These are phyloP conservation scores for Zootoca vivipara DNA, from an alignment of 2,113 vertebrate species.

Conservation along the genomic window DNA sequence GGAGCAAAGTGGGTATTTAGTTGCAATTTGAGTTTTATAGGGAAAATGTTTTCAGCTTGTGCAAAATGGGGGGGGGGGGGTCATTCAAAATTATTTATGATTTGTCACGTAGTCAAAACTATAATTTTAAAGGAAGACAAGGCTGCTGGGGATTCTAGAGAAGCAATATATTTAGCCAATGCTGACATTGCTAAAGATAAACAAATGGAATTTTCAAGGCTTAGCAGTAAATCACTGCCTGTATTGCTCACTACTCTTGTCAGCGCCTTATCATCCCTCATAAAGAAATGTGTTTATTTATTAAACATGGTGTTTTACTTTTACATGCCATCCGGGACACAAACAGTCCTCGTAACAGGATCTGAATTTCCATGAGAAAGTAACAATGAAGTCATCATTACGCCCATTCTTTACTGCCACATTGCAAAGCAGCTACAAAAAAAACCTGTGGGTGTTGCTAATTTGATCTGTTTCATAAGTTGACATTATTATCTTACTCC, in stretches of 20 bases:
- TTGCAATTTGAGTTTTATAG: background rate
- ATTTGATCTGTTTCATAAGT: background rate
- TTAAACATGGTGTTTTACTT: background rate
- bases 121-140: constrained; percentile 33
- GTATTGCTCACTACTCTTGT: background rate
- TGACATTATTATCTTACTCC: constrained; percentile 10
- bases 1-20: background rate
- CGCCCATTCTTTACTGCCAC: background rate
- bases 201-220: constrained; percentile 2
- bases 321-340: background rate
- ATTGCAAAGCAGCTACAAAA: background rate
- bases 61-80: constrained; percentile 31
- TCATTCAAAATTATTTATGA: constrained; percentile 17
- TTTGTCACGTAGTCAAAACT: constrained; percentile 4
- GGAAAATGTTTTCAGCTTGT: background rate
- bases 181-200: constrained; percentile 8
- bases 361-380: background rate
- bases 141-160: constrained; percentile 8
- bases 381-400: constrained; percentile 2
- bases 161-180: constrained; percentile 23
- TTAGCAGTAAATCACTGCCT: background rate
- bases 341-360: background rate
- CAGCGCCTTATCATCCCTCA: background rate
- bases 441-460: background rate
- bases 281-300: constrained; percentile 16